Evolutionary conservation across 1,140 invertebrate species (phyloP).

Genomic region (Adelges cooleyi): DNA sequence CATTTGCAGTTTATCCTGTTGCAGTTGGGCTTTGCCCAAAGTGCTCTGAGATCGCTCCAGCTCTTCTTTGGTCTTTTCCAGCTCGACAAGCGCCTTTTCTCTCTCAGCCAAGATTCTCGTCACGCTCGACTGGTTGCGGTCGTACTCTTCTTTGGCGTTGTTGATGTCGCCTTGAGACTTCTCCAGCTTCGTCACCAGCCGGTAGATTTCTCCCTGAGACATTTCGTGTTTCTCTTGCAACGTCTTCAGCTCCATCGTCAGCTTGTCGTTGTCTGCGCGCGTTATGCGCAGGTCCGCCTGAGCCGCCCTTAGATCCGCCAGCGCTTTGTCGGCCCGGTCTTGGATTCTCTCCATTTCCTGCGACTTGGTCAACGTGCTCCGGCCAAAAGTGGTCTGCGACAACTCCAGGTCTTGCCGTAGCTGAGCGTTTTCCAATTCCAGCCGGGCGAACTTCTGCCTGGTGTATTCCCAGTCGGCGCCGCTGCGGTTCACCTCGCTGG

Average conservation of each 20-base stretch:
- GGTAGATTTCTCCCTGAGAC: slow-evolving; percentile 86
- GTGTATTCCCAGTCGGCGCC: slow-evolving; percentile 81
- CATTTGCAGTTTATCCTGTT: slow-evolving; percentile 80
- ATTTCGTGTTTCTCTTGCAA: slow-evolving; percentile 86
- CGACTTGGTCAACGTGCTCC: slow-evolving; percentile 43
- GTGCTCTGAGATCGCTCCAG: slow-evolving; percentile 77
- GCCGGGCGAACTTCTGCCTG: slow-evolving; percentile 67
- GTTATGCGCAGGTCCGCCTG: slow-evolving; percentile 69
- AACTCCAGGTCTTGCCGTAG: slow-evolving; percentile 73
- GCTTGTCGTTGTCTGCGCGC: slow-evolving; percentile 73
- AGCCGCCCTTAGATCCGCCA: slow-evolving; percentile 70
- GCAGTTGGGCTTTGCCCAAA: slow-evolving; percentile 75
- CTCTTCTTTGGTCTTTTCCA: slow-evolving; percentile 83
- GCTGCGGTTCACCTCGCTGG: slow-evolving; percentile 74
- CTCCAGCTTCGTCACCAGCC: slow-evolving; percentile 82
- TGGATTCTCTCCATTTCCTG: slow-evolving; percentile 72
- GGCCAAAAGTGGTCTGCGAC: slow-evolving; percentile 65
- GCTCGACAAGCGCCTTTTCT: slow-evolving; percentile 68
- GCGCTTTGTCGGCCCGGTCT: slow-evolving; percentile 73
- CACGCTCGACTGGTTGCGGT: slow-evolving; percentile 59
- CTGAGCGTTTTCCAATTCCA: slow-evolving; percentile 82
- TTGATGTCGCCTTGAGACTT: slow-evolving; percentile 89
- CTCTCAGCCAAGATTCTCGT: slow-evolving; percentile 74
- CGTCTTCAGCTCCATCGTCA: slow-evolving; percentile 64
- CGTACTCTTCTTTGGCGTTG: slow-evolving; percentile 80